A percentile compares a stretch with the other conserved stretches of the same genome.
Evolutionary conservation across 2,113 vertebrate genomes (phyloP).

Genomic region (Prunella himalayana): DNA sequence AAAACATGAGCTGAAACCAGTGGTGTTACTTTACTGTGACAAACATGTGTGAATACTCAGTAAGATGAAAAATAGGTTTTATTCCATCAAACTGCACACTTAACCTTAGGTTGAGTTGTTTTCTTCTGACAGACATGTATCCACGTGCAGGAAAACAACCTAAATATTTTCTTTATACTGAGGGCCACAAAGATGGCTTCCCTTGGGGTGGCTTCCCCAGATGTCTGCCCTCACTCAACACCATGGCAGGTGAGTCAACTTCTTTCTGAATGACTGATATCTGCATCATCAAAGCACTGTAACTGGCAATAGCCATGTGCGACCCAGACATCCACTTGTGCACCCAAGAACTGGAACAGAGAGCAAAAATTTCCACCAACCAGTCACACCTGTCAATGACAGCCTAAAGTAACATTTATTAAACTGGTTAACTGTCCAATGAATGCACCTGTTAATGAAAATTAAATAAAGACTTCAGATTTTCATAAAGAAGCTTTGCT

Average conservation of each 20-base stretch:
- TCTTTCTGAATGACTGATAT: neutral
- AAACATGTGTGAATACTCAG: neutral
- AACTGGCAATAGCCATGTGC: neutral
- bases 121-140: neutral
- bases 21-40: neutral
- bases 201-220: neutral
- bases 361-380: neutral
- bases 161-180: neutral
- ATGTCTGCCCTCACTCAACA: neutral
- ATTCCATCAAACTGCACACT: neutral
- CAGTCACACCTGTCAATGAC: neutral
- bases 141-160: rapidly evolving
- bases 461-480: neutral
- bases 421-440: neutral
- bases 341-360: neutral
- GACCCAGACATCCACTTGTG: neutral
- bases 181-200: neutral
- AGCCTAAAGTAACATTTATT: neutral
- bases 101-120: neutral
- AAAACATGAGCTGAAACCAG: neutral
- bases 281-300: neutral
- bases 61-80: neutral
- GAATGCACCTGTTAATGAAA: neutral
- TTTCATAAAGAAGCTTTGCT: neutral
- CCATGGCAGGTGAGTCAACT: neutral